Conservation (phyloP, 2,888 invertebrate genomes). For the Sceliomorpha sp. region DNA sequence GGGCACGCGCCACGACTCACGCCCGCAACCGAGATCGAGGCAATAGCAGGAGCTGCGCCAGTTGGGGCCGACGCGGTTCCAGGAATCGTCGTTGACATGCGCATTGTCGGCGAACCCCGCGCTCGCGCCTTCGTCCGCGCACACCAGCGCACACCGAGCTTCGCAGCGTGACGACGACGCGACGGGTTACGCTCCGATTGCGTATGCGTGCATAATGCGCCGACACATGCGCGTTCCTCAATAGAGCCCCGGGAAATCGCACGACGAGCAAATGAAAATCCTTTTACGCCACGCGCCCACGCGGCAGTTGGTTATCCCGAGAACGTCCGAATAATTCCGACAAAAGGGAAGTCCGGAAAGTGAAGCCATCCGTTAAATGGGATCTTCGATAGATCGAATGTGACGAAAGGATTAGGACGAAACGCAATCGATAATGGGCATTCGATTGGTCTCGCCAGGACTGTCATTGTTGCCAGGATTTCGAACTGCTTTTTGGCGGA, state of each 20-base stretch:
- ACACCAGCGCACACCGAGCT: slow-evolving; percentile 2
- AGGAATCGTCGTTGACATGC: neutral
- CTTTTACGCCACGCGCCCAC: slow-evolving; percentile 43
- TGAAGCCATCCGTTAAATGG: slow-evolving; percentile 48
- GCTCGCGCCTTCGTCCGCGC: no score
- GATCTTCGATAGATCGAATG: neutral
- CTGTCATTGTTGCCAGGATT: no score
- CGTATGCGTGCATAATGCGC: slow-evolving; percentile 17
- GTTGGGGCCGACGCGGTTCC: no score
- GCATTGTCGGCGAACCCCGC: slow-evolving; percentile 1
- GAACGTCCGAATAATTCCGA: slow-evolving; percentile 36
- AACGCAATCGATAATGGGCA: no score
- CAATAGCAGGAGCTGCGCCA: no score
- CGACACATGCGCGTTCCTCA: slow-evolving; percentile 18
- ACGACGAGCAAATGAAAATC: slow-evolving; percentile 51
- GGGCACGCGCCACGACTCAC: slow-evolving; percentile 1
- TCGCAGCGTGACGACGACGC: slow-evolving; percentile 3
- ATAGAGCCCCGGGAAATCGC: slow-evolving; percentile 16
- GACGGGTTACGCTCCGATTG: slow-evolving; percentile 4
- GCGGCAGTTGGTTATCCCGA: no score
- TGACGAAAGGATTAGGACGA: no score
- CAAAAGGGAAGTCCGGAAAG: slow-evolving; percentile 28
- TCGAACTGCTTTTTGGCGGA: no score
- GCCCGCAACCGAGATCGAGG: no score
- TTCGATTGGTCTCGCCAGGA: no score